Evolutionary conservation across 2,113 vertebrate species (phyloP), one percentile per base, ranked within the genome.

Genomic region (Lepisosteus osseus): DNA sequence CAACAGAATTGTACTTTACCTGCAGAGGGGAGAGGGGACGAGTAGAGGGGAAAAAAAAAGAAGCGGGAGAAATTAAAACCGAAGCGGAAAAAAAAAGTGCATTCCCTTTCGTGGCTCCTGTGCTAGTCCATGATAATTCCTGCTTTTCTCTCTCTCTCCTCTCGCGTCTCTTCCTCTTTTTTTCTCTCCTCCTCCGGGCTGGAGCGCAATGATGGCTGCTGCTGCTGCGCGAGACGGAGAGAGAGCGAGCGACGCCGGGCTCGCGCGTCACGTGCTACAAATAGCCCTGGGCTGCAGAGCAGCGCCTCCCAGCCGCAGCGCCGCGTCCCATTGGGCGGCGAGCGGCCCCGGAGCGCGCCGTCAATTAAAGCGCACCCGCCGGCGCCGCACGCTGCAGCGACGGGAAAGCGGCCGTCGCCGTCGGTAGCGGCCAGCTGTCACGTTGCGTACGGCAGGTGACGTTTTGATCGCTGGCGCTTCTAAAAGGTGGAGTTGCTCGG

Each of bases 261-360:
- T 72, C 63, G 4, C 70, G 17, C 51, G 61, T 93, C 93, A 93
- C 93, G 89, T 93, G 93, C 85, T 88, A 51, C 75, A 86, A 89
- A 86, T 79, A 79, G 84, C 89, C 86, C 88, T 84, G 91, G 91
- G 90, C 90, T 84, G 85, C 87, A 80, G 47, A 29, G 42, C 41
- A 67, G 82, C 51, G 81, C 87, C 89, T 81, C 89, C 86, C 86
- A 42, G 45, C 76, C 67, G 68, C 72, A 51, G 43, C 72, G 71
- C 12, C 69, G 55, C 59, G 64, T 69, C 69, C 61, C 70, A 61
- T 55, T 61, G 40, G 67, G 56, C 72, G 62, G 65, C 67, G 29
- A 73, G 55, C 59, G 63, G 29, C 29, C 29, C 29, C 29, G 29
- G 29, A 29, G 29, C 29, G 44, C 17, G 64, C 61, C 59, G 45